Percentiles rank a stretch among this genome's conserved stretches.
These are phyloP conservation scores for Dichetophora obliterata DNA, from an alignment of 2,888 invertebrate genomes.

Conservation along the genomic window DNA sequence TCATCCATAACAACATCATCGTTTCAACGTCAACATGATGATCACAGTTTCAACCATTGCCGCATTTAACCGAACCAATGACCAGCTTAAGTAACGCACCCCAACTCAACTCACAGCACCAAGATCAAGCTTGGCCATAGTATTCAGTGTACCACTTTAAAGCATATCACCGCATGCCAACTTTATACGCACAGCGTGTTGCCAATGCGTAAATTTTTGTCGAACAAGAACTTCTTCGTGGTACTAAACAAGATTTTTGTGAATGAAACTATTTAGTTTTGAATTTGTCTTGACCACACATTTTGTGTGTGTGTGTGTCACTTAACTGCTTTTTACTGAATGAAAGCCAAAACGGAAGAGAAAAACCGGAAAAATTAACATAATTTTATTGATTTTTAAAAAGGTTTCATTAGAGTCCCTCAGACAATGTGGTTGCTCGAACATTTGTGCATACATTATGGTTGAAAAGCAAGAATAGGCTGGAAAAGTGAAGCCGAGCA, in stretches of 20 bases:
- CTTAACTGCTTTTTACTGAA: slow-evolving; percentile 25
- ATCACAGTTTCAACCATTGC: slow-evolving; percentile 6
- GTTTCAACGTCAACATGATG: slow-evolving; percentile 5
- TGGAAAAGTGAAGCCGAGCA: not conserved
- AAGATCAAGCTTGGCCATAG: not conserved
- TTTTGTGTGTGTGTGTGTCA: not conserved
- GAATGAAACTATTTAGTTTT: slow-evolving; percentile 11
- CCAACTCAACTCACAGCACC: not conserved
- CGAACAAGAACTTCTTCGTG: slow-evolving; percentile 27
- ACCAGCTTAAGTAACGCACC: slow-evolving; percentile 7
- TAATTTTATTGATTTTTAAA: slow-evolving; percentile 47
- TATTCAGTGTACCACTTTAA: not conserved
- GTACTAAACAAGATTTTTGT: slow-evolving; percentile 16
- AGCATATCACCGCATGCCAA: slow-evolving; percentile 15
- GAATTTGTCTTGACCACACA: not conserved
- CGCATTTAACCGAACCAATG: slow-evolving; percentile 20
- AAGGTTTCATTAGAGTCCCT: slow-evolving; percentile 28
- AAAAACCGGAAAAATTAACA: slow-evolving; percentile 35
- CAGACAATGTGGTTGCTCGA: not conserved
- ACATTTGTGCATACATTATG: slow-evolving; percentile 7
- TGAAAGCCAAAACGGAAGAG: slow-evolving; percentile 9
- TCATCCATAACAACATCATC: slow-evolving; percentile 19
- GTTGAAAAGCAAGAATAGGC: not conserved
- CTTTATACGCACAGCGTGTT: slow-evolving; percentile 44
- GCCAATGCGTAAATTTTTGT: slow-evolving; percentile 44